Base-by-base conservation (phyloP, 2,113 vertebrate species). In the Cnemophilus loriae region DNA sequence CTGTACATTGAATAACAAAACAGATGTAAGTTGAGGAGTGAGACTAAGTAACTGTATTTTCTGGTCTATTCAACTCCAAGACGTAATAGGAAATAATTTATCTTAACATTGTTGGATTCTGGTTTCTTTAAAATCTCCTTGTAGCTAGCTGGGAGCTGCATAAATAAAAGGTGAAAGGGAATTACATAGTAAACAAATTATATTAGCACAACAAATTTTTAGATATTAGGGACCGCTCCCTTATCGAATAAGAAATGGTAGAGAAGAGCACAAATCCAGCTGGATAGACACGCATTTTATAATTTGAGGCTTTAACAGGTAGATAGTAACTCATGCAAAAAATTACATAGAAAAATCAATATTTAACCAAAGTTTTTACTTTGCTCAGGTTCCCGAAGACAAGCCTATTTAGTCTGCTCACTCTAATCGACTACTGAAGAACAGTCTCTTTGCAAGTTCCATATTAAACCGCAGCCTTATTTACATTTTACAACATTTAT, bases 401-500 rank as follows among this genome's bases (percentile, higher is more conserved):
- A 55, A 47, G 16, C 23, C 21, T 77, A 28, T 59, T 53, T 55
- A 81, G 30, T 67, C 57, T 55, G 59, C 35, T 81, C 46, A 44
- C 15, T 65, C 19, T 49, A 41, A 37, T 20, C 0, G 1, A 47
- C 24, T 52, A 30, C n/a, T 46, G 61, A 82, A 71, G 55, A 74
- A 53, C 28, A 41, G 30, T 16, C 21, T 96, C 23, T 50, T 79
- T 39, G 23, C 64, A 60, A 87, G 27, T 15, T 74, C 55, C 11
- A 5, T 70, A 80, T 42, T 80, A 61, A 90, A 59, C 14, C 74
- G 39, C 42, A 78, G 27, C 27, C 5, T 68, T 61, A 65, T 90
- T 93, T 94, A 91, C 56, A 57, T 91, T 82, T 84, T 68, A 71
- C 55, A 73, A 35, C 13, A 47, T 64, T 87, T 87, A 19, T 71